Evolutionary conservation across 2,888 invertebrate genomes (phyloP), one percentile per base, ranked within the genome.

Genomic region (Uloborus plumipes): DNA sequence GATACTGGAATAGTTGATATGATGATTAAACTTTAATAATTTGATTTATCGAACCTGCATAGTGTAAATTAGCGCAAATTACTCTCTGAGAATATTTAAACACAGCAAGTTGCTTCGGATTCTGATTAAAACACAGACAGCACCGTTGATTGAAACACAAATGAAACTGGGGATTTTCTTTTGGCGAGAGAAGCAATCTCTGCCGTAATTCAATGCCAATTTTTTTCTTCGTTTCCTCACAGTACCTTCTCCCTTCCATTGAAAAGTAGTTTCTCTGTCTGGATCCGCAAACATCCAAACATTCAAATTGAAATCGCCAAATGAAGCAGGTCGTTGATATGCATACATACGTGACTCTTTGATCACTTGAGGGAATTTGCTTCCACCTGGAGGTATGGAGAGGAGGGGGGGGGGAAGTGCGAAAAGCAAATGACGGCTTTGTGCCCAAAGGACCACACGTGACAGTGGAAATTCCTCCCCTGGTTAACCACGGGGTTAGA

Each of bases 321-420:
- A 78, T 69, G 50, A 77, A 20, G 39, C 51, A 20, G 53, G 39
- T 49, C 65, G 18, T 49, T 73, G 73, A 53, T 51, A 76, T 62
- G 76, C 62, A 69, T 69, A 69, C 76, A 77, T 53, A 13, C 53
- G n/a, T 61, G 74, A 74, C 80, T 74, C 80, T 73, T 79, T 80
- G 80, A 80, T 80, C 80, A 80, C 80, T 73, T 69, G 49, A 74
- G 73, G 73, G 78, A 66, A 16, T 31, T 13, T 50, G 59, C 58
- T 39, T 26, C 9, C 26, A 67, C 79, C 80, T 69, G 55, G 18
- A 64, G 73, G 79, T 67, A 20, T 61, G 51, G 61, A n/a, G 55
- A 67, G 26, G 22, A 59, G 61, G 22, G 55, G 61, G 26, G 22
- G 55, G 61, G 59, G 50, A 76, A 62, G 80, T 73, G 80, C 55